Evolutionary conservation across 2,113 vertebrate species (phyloP).

Genomic region (Heptranchias perlo): DNA sequence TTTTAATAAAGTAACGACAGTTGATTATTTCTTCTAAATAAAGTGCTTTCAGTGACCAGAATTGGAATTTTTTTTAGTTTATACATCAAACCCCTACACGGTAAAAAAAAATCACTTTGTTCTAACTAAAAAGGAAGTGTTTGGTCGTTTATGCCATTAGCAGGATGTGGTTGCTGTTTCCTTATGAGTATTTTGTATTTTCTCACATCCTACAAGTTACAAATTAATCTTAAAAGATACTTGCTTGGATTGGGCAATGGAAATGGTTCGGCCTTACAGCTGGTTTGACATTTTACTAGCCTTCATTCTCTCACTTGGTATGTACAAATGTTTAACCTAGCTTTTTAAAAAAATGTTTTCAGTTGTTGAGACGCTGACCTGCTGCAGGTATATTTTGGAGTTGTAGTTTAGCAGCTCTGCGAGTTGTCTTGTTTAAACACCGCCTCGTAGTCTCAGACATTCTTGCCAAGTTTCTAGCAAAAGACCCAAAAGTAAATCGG

Average conservation of each 20-base stretch:
- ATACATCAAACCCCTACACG: no score
- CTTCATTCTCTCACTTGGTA: not conserved
- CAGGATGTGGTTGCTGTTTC: conserved; percentile 22
- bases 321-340: not conserved
- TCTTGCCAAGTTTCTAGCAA: no score
- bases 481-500: not conserved
- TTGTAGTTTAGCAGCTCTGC: not conserved
- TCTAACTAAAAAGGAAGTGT: not conserved
- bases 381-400: not conserved
- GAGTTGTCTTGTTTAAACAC: not conserved
- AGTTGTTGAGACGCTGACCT: not conserved
- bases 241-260: not conserved
- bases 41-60: not conserved
- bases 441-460: no score
- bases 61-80: not conserved
- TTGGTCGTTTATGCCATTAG: not conserved
- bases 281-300: not conserved
- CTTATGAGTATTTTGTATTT: not conserved
- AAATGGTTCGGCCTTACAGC: not conserved
- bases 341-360: not conserved
- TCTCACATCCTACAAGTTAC: not conserved
- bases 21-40: not conserved
- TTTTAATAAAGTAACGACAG: not conserved
- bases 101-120: not conserved
- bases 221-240: not conserved